Evolutionary conservation across 2,888 invertebrate species (phyloP), one percentile per base, ranked within the genome.

Genomic region (Cybosia mesomella): DNA sequence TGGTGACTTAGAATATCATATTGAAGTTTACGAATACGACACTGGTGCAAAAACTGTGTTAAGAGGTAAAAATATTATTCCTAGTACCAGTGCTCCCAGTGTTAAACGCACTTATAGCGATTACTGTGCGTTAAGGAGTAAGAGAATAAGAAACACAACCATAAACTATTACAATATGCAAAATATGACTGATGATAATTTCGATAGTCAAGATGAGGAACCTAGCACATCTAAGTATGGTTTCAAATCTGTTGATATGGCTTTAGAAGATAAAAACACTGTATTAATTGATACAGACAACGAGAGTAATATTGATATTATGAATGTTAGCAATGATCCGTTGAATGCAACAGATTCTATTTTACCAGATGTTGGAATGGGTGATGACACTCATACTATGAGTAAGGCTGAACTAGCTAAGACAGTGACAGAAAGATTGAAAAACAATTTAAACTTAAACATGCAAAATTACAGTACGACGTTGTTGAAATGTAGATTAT

Each of bases 401-500:
- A 59, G 34, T 10, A 53, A 57, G 53, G 2, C 10, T 7, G 21
- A 10, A 24, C 9, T 32, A 15, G 28, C 43, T n/a, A n/a, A 21
- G 7, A 34, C 13, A 43, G n/a, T 80, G 0, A 71, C 79, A 0
- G 21, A 3, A 0, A 69, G 57, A 58, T 2, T 71, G 0, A 79
- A 70, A 53, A 63, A 63, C 0, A 58, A 64, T 58, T 59, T 81
- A 0, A 0, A 67, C 0, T 34, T 76, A 0, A 0, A 67, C 0
- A 53, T 72, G 0, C 32, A 66, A 1, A 64, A 53, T 0, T 79
- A 79, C 1, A 57, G 32, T 7, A 60, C 68, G 0, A 22, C n/a
- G 1, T 18, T 79, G 0, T 79, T 59, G 9, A 72, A 58, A 60
- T 79, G 81, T 28, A 21, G 21, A 0, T 0, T 18, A 0, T 79